These are phyloP conservation scores for Balanococcus diminutus DNA, from an alignment of 2,888 invertebrate species.

Conservation along the genomic window DNA sequence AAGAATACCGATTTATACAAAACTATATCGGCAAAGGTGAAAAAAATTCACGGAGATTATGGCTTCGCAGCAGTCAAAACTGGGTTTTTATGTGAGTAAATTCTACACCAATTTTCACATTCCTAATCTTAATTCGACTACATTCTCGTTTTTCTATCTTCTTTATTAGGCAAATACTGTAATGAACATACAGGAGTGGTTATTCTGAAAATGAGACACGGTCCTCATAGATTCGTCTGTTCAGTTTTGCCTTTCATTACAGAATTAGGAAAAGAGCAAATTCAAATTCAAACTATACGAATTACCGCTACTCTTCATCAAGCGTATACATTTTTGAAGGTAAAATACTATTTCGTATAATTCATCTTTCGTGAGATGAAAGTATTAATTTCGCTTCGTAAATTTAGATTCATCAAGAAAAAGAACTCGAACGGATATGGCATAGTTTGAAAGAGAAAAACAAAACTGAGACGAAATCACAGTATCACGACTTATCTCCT, in stretches of 20 bases:
- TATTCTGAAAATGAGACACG: conserved; percentile 74
- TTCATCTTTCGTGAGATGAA: not conserved
- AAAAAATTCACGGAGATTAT: conserved; percentile 75
- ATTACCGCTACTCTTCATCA: conserved; percentile 80
- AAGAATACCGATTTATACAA: conserved; percentile 42
- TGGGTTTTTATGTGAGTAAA: conserved; percentile 66
- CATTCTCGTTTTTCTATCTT: not conserved
- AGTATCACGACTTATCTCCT: not conserved
- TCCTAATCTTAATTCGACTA: too few relatives aligned
- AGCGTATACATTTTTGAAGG: conserved; percentile 73
- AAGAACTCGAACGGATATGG: conserved; percentile 47
- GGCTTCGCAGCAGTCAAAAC: conserved; percentile 73
- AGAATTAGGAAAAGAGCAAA: conserved; percentile 69
- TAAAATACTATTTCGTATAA: conserved; percentile 57
- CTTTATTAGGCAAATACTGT: conserved; percentile 72
- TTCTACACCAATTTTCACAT: too few relatives aligned
- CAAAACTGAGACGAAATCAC: not conserved
- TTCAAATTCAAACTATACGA: conserved; percentile 72
- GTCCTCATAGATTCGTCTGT: conserved; percentile 74
- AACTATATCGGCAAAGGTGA: conserved; percentile 59
- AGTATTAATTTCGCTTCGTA: not conserved
- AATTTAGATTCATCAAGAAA: conserved; percentile 45
- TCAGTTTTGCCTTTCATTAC: conserved; percentile 74
- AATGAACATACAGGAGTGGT: conserved; percentile 78
- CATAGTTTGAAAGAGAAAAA: not conserved